These are phyloP conservation scores for Manis javanica DNA, from an alignment of 2,797 vertebrate genomes.

Conservation along the genomic window DNA sequence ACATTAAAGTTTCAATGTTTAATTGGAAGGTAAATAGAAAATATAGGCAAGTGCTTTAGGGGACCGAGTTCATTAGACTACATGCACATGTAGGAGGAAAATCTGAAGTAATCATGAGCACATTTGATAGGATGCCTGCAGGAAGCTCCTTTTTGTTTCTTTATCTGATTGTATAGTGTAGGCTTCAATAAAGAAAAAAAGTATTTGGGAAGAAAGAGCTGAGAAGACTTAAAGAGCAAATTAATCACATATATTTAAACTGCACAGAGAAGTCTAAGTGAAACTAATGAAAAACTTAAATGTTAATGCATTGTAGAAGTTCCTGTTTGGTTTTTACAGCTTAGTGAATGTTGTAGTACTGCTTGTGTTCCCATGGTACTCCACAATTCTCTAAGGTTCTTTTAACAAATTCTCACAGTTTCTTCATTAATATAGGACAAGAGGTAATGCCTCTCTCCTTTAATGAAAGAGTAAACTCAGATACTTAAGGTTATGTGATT, in stretches of 20 bases:
- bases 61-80: background rate
- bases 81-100: conserved; percentile 6
- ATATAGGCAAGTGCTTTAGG: background rate
- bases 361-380: background rate
- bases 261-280: background rate
- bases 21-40: conserved; percentile 8
- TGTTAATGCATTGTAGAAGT: background rate
- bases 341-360: background rate
- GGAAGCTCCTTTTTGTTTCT: background rate
- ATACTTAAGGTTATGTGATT: background rate
- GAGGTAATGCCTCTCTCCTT: background rate
- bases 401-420: background rate
- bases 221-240: background rate
- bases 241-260: background rate
- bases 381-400: background rate
- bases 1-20: background rate
- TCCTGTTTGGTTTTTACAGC: background rate
- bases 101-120: background rate
- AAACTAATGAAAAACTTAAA: conserved; percentile 21
- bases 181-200: background rate
- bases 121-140: background rate
- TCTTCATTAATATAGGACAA: background rate
- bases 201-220: background rate
- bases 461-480: background rate
- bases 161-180: background rate